Evolutionary conservation across 2,888 invertebrate species (phyloP).

Genomic region (Pherbina coryleti): DNA sequence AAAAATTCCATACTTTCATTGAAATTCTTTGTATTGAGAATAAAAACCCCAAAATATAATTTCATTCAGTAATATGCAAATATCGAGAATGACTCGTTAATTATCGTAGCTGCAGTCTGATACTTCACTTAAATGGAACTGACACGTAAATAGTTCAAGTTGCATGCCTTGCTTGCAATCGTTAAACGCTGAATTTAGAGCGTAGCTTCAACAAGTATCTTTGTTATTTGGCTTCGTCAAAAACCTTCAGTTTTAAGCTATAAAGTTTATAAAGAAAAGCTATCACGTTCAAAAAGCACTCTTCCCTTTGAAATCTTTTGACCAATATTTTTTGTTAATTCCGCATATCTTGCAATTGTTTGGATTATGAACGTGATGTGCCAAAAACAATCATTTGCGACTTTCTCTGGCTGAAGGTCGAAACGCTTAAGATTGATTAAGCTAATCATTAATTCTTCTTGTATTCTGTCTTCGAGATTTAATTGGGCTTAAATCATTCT

Average conservation of each 20-base stretch:
- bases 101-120: too few species aligned
- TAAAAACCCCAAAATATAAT: neutral
- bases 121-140: too few species aligned
- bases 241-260: neutral
- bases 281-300: neutral
- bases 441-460: neutral
- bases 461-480: neutral
- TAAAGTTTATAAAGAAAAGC: too few species aligned
- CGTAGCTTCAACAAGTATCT: neutral
- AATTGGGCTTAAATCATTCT: too few species aligned
- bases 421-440: constrained; percentile 27
- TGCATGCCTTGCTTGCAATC: neutral
- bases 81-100: too few species aligned
- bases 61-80: neutral
- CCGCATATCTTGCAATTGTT: neutral
- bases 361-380: constrained; percentile 56
- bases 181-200: neutral
- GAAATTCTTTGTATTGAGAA: neutral
- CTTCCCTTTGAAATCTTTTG: neutral
- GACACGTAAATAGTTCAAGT: neutral
- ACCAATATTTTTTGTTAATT: constrained; percentile 18
- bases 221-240: neutral
- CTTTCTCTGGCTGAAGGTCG: constrained; percentile 34
- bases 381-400: constrained; percentile 12
- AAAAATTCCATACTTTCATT: neutral